These are phyloP conservation scores for Protonemura montana DNA, from an alignment of 2,888 invertebrate species.

Conservation along the genomic window DNA sequence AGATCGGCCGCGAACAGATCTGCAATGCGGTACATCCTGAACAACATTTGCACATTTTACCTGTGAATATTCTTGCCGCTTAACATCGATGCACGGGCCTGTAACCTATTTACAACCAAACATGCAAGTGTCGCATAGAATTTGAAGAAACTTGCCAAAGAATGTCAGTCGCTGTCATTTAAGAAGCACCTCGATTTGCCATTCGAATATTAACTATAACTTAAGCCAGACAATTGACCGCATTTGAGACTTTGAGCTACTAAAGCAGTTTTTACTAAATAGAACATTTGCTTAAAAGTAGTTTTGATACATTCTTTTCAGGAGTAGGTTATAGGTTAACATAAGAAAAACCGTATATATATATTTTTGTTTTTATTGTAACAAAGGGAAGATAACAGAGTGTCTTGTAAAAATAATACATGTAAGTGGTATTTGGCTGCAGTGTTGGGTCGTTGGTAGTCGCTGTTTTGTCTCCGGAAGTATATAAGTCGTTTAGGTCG, in stretches of 20 bases:
- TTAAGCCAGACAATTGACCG: too few relatives aligned
- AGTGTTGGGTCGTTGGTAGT: conserved; percentile 21
- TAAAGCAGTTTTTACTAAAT: too few relatives aligned
- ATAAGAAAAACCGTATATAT: not conserved
- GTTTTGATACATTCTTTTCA: not conserved
- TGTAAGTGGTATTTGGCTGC: conserved; percentile 22
- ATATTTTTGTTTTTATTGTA: conserved; percentile 25
- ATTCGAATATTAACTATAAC: not conserved
- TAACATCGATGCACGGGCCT: too few relatives aligned
- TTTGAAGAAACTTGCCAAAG: not conserved
- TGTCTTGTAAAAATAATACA: conserved; percentile 14
- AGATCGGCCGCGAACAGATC: too few relatives aligned
- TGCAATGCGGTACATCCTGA: too few relatives aligned
- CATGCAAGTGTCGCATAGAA: not conserved
- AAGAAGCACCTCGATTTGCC: not conserved
- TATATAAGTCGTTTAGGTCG: not conserved
- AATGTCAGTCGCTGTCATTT: not conserved
- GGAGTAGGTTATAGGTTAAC: not conserved
- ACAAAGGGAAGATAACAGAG: conserved; percentile 14
- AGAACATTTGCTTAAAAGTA: too few relatives aligned
- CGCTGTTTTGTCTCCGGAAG: conserved; percentile 13
- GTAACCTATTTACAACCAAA: too few relatives aligned
- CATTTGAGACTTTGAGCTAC: too few relatives aligned
- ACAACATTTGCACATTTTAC: too few relatives aligned
- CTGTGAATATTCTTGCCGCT: too few relatives aligned